Percentiles rank a stretch among this genome's conserved stretches.
Evolutionary conservation across 2,888 invertebrate genomes (phyloP).

Genomic region (Synergus laeviventris): DNA sequence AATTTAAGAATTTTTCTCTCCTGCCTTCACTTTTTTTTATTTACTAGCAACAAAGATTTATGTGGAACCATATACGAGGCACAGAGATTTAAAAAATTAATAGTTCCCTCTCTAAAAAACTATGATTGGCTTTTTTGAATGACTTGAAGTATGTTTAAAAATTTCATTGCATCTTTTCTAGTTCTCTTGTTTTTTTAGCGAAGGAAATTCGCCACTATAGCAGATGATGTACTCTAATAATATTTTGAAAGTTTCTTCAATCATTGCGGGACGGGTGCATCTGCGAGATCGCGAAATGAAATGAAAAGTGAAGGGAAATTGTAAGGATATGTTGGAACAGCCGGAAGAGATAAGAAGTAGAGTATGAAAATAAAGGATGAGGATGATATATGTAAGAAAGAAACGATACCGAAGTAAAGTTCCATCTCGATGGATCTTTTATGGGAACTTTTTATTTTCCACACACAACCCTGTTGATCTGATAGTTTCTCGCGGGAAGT

Average conservation of each 20-base stretch:
- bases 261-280: constrained; percentile 8
- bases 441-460: constrained; percentile 37
- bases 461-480: constrained; percentile 17
- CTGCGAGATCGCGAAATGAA: constrained; percentile 17
- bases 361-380: constrained; percentile 33
- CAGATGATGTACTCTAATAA: constrained; percentile 27
- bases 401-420: constrained; percentile 54
- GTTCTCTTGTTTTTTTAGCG: constrained; percentile 23
- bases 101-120: no score
- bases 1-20: constrained; percentile 20
- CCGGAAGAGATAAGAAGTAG: constrained; percentile 6
- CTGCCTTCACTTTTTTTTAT: neutral
- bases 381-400: constrained; percentile 38
- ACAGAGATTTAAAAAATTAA: no score
- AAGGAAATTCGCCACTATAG: constrained; percentile 4
- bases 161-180: no score
- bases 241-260: constrained; percentile 28
- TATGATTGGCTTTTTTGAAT: no score
- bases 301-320: constrained; percentile 8
- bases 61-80: no score
- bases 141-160: no score
- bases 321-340: neutral
- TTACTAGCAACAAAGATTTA: constrained; percentile 16
- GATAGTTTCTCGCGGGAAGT: neutral
- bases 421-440: constrained; percentile 54